phyloP scores from a whole-genome alignment of 2,888 invertebrate genomes.

The Ophioninae sp. region DNA sequence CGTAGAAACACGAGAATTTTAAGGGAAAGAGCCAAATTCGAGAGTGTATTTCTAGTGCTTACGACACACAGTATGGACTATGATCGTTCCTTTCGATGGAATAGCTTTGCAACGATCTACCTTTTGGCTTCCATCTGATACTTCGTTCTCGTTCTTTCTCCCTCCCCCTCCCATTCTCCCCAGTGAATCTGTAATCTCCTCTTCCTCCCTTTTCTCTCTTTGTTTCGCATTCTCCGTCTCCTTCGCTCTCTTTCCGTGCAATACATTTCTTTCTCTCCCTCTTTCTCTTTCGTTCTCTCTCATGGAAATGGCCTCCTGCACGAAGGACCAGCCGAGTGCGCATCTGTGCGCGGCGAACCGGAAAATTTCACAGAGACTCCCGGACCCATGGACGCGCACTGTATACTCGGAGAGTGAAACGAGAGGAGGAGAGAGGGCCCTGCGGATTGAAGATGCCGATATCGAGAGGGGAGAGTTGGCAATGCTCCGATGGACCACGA shows the following conservation, averaged over 20 bases:
- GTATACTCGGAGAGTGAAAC: slow-evolving; percentile 21
- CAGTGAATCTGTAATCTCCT: slow-evolving; percentile 36
- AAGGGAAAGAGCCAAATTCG: slow-evolving; percentile 4
- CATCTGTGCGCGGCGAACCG: slow-evolving; percentile 49
- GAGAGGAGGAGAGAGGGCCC: slow-evolving; percentile 30
- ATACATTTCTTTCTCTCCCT: neutral
- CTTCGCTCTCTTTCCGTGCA: neutral
- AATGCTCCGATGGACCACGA: slow-evolving; percentile 48
- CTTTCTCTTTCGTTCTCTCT: neutral
- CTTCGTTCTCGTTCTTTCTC: neutral
- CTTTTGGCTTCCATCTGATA: slow-evolving; percentile 10
- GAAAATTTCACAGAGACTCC: slow-evolving; percentile 55
- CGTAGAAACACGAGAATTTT: neutral
- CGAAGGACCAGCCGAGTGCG: slow-evolving; percentile 44
- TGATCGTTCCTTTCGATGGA: slow-evolving; percentile 52
- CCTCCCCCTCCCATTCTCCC: neutral
- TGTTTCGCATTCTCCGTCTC: neutral
- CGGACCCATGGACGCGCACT: slow-evolving; percentile 2
- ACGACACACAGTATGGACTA: slow-evolving; percentile 32
- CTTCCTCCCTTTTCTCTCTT: neutral
- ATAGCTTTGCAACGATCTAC: slow-evolving; percentile 53
- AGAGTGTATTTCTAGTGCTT: slow-evolving; percentile 28
- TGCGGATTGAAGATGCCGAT: slow-evolving; percentile 20
- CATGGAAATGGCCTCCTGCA: slow-evolving; percentile 4
- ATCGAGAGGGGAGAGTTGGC: slow-evolving; percentile 6